A percentile compares a stretch with the other conserved stretches of the same genome.
These are phyloP conservation scores for Amiota minor DNA, from an alignment of 2,888 invertebrate genomes.

Conservation along the genomic window DNA sequence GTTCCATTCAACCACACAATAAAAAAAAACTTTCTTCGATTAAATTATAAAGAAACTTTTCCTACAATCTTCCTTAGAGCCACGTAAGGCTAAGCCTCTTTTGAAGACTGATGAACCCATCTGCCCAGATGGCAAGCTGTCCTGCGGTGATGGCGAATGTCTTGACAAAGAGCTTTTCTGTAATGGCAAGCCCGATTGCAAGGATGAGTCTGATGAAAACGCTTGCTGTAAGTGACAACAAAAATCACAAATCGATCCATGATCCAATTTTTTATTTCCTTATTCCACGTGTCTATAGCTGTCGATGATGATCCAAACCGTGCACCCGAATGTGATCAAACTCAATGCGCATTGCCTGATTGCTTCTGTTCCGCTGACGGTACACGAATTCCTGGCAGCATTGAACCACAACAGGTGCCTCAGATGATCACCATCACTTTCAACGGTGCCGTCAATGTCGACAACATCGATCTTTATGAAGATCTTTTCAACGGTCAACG, in stretches of 20 bases:
- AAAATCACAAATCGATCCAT: neutral
- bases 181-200: constrained; percentile 93
- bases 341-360: constrained; percentile 90
- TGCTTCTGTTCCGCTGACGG: constrained; percentile 95
- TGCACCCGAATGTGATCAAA: constrained; percentile 92
- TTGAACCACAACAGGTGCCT: constrained; percentile 89
- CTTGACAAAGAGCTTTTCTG: constrained; percentile 93
- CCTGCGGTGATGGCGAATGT: constrained; percentile 94
- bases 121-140: constrained; percentile 90
- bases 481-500: constrained; percentile 90
- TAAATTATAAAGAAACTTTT: neutral
- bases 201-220: constrained; percentile 95
- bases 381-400: constrained; percentile 88
- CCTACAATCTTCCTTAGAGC: constrained; percentile 77
- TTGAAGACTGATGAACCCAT: constrained; percentile 94
- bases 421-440: constrained; percentile 95
- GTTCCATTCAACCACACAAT: too few relatives aligned
- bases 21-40: neutral
- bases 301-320: constrained; percentile 93
- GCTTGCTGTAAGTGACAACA: constrained; percentile 87
- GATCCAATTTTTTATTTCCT: neutral
- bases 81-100: constrained; percentile 89
- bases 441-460: constrained; percentile 93
- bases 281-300: constrained; percentile 75
- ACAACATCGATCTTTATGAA: constrained; percentile 93